These are phyloP conservation scores for Temnothorax curvispinosus DNA, from an alignment of 1,140 invertebrate genomes.

Conservation along the genomic window DNA sequence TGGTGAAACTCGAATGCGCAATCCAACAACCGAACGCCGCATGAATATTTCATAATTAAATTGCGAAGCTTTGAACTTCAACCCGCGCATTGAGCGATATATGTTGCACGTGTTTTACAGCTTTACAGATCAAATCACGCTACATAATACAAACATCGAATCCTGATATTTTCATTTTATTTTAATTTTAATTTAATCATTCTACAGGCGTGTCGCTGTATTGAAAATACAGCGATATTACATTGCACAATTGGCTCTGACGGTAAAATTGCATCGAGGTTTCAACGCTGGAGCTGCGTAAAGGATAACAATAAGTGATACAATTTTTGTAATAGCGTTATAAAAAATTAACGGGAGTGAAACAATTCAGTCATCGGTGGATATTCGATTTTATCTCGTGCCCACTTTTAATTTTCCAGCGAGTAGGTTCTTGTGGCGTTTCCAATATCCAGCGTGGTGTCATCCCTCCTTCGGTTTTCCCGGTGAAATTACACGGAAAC, in stretches of 20 bases:
- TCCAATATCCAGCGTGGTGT: slow-evolving; percentile 42
- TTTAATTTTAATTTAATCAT: slow-evolving; percentile 43
- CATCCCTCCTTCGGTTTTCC: slow-evolving; percentile 19
- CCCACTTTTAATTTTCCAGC: slow-evolving; percentile 48
- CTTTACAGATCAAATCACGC: slow-evolving; percentile 41
- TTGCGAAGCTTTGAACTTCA: slow-evolving; percentile 40
- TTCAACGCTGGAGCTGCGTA: background rate
- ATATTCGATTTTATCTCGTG: slow-evolving; percentile 32
- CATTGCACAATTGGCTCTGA: background rate
- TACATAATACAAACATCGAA: background rate
- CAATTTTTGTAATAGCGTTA: background rate
- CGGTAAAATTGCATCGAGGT: slow-evolving; percentile 12
- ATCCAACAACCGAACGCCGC: background rate
- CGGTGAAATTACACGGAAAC: slow-evolving; percentile 49
- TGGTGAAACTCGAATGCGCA: slow-evolving; percentile 1
- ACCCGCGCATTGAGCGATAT: background rate
- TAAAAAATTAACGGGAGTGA: slow-evolving; percentile 13
- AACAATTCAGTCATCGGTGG: slow-evolving; percentile 2
- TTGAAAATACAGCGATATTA: slow-evolving; percentile 31
- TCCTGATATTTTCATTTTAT: slow-evolving; percentile 22
- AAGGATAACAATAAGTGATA: background rate
- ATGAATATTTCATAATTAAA: slow-evolving; percentile 49
- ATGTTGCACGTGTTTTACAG: background rate
- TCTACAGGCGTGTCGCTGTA: background rate
- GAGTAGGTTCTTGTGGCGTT: slow-evolving; percentile 26